phyloP scores from a whole-genome alignment of 2,113 vertebrate species.

The Colistium nudipinnis region DNA sequence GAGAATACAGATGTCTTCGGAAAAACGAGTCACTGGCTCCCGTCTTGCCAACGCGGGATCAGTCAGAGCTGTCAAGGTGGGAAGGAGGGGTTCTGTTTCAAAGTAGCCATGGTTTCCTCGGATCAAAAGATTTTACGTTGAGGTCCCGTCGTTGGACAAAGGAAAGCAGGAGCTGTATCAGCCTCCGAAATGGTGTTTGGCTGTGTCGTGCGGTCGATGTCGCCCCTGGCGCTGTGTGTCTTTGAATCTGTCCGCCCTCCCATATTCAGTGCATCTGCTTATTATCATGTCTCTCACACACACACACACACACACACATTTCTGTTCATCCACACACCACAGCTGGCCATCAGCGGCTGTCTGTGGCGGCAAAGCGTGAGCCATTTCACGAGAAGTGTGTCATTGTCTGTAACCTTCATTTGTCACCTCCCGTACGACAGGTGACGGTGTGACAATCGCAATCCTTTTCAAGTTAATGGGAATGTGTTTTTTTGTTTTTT shows the following conservation, averaged over 20 bases:
- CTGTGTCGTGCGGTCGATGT: constrained; percentile 16
- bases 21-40: constrained; percentile 13
- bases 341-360: constrained; percentile 5
- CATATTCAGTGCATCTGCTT: not conserved
- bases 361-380: constrained; percentile 6
- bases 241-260: not conserved
- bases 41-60: constrained; percentile 4
- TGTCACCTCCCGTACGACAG: not conserved
- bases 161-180: not conserved
- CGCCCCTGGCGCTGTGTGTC: not conserved
- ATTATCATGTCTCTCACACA: constrained; percentile 2
- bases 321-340: constrained; percentile 8
- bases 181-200: not conserved
- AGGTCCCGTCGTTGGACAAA: constrained; percentile 8
- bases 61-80: constrained; percentile 25
- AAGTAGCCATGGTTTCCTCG: constrained; percentile 17
- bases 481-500: constrained; percentile 2
- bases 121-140: constrained; percentile 13
- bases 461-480: not conserved
- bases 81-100: constrained; percentile 23
- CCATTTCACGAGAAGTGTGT: not conserved
- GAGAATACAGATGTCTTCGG: constrained; percentile 38
- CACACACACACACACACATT: not conserved
- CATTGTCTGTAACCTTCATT: not conserved
- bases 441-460: not conserved